Percentiles rank a stretch among this genome's conserved stretches.
These are phyloP conservation scores for Nomada goodeniana DNA, from an alignment of 2,888 invertebrate genomes.

Conservation along the genomic window DNA sequence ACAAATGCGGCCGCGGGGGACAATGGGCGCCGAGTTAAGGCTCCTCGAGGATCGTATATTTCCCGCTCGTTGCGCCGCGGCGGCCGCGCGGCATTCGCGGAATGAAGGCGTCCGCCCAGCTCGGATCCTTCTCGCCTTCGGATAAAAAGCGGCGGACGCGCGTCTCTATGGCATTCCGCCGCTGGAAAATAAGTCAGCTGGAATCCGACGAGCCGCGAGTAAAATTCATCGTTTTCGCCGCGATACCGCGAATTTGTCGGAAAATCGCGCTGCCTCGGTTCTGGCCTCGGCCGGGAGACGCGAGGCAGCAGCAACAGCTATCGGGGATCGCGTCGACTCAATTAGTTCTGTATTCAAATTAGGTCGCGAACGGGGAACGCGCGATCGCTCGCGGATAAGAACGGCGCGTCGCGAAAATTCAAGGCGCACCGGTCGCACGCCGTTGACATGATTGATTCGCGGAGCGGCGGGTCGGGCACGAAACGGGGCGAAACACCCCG, in stretches of 20 bases:
- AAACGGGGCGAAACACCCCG: not conserved
- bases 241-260: conserved; percentile 30
- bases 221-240: conserved; percentile 59
- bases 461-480: conserved; percentile 47
- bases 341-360: conserved; percentile 75
- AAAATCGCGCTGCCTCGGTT: too few species aligned
- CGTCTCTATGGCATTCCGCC: too few species aligned
- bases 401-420: conserved; percentile 52
- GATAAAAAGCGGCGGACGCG: conserved; percentile 35
- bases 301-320: too few species aligned
- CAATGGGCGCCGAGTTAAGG: conserved; percentile 72
- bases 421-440: conserved; percentile 48
- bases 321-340: conserved; percentile 36
- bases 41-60: conserved; percentile 65
- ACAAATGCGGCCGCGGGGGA: conserved; percentile 65
- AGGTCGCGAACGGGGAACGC: conserved; percentile 35
- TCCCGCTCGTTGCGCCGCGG: conserved; percentile 38
- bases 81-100: conserved; percentile 70
- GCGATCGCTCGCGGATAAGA: conserved; percentile 49
- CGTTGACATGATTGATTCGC: conserved; percentile 54
- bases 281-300: too few species aligned
- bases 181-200: not conserved
- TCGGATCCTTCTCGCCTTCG: conserved; percentile 43
- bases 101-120: conserved; percentile 70
- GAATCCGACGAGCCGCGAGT: conserved; percentile 46